A percentile compares a stretch with the other conserved stretches of the same genome.
phyloP scores from a whole-genome alignment of 1,140 invertebrate genomes.

The Mesaphorura yosii region DNA sequence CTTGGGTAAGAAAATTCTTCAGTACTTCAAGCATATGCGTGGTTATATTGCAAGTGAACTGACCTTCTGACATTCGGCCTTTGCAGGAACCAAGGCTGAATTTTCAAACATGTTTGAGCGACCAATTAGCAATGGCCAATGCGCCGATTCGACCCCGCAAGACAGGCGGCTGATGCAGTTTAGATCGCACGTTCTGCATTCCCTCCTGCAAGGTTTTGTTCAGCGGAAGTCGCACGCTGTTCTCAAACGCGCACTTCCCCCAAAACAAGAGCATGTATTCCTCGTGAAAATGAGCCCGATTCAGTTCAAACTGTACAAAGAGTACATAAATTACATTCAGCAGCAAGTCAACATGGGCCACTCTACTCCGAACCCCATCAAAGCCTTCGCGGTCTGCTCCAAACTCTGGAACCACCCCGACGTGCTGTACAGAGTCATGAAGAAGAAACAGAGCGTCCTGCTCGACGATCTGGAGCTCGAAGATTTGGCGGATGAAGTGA shows the following conservation, averaged over 20 bases:
- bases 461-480: slow-evolving; percentile 88
- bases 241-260: slow-evolving; percentile 68
- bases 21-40: no score
- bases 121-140: slow-evolving; percentile 89
- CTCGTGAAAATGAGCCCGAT: slow-evolving; percentile 74
- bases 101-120: slow-evolving; percentile 93
- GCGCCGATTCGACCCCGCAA: slow-evolving; percentile 79
- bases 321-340: slow-evolving; percentile 54
- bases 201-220: slow-evolving; percentile 79
- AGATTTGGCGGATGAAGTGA: slow-evolving; percentile 45
- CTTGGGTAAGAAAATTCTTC: slow-evolving; percentile 41
- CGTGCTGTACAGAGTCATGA: slow-evolving; percentile 63
- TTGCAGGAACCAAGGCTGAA: slow-evolving; percentile 72
- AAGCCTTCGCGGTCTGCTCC: slow-evolving; percentile 95
- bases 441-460: slow-evolving; percentile 24
- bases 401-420: slow-evolving; percentile 99
- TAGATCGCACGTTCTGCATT: slow-evolving; percentile 78
- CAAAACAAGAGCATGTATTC: slow-evolving; percentile 85
- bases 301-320: slow-evolving; percentile 75
- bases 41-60: no score
- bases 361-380: slow-evolving; percentile 85
- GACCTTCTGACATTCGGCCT: no score
- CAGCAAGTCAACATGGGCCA: slow-evolving; percentile 47
- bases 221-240: slow-evolving; percentile 56
- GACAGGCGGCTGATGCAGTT: slow-evolving; percentile 82